phyloP scores from a whole-genome alignment of 2,888 invertebrate genomes.

The Cantharis rufa region DNA sequence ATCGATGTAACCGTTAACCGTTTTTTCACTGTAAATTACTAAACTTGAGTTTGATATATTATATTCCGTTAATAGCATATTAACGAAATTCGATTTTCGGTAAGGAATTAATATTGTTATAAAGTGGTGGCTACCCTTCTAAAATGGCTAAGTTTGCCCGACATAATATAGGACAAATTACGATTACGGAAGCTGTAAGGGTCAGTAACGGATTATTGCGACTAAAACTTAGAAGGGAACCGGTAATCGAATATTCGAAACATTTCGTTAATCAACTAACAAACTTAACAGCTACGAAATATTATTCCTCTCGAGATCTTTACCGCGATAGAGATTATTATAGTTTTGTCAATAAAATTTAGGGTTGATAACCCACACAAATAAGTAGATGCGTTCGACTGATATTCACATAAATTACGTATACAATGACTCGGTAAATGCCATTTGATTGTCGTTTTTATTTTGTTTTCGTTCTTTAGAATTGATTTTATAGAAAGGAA shows the following conservation, averaged over 20 bases:
- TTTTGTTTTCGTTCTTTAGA: neutral
- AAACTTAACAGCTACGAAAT: neutral
- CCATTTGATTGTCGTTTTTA: neutral
- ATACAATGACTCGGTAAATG: constrained; percentile 16
- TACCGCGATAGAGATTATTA: neutral
- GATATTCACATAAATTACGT: neutral
- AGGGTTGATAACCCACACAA: neutral
- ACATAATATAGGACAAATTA: neutral
- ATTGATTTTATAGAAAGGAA: neutral
- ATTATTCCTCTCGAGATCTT: neutral
- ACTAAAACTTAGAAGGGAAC: neutral
- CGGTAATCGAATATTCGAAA: neutral
- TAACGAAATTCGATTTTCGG: neutral
- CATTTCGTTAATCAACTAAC: neutral
- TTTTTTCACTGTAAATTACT: no score
- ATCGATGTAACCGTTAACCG: no score
- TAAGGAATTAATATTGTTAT: neutral
- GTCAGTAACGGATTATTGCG: neutral
- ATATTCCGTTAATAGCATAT: neutral
- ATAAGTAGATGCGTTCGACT: neutral
- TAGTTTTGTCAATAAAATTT: neutral
- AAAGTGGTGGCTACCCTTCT: neutral
- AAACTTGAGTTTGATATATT: no score
- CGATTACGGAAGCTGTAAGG: neutral
- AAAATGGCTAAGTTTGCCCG: neutral